phyloP scores from a whole-genome alignment of 2,888 invertebrate species.

The Morpho helenor region DNA sequence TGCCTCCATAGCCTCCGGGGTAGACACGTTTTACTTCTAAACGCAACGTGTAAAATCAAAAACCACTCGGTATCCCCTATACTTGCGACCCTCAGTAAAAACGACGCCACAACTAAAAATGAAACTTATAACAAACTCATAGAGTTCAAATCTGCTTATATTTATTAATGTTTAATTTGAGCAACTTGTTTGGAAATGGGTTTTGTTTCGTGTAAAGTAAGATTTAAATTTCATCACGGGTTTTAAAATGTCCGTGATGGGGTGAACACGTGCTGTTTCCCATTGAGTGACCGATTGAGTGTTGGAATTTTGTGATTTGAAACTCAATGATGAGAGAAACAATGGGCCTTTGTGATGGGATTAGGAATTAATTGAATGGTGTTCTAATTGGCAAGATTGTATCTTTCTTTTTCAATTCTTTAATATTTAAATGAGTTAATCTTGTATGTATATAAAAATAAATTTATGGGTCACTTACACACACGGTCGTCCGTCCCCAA shows the following conservation, averaged over 20 bases:
- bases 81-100: slow-evolving; percentile 7
- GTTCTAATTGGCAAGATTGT: background rate
- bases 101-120: slow-evolving; percentile 2
- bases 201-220: background rate
- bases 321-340: slow-evolving; percentile 12
- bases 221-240: background rate
- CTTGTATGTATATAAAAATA: no score
- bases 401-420: no score
- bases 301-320: slow-evolving; percentile 14
- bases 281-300: slow-evolving; percentile 19
- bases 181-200: no score
- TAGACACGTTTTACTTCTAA: slow-evolving; percentile 12
- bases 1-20: slow-evolving; percentile 9
- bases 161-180: no score
- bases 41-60: slow-evolving; percentile 19
- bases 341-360: slow-evolving; percentile 9
- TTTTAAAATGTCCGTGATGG: slow-evolving; percentile 5
- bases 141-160: background rate
- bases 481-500: no score
- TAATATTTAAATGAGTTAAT: no score
- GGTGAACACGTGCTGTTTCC: slow-evolving; percentile 21
- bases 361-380: slow-evolving; percentile 2
- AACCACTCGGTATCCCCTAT: slow-evolving; percentile 18
- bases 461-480: no score
- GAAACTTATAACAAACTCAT: background rate